Base-by-base conservation (phyloP, 2,113 vertebrate genomes). In the Salvelinus alpinus region DNA sequence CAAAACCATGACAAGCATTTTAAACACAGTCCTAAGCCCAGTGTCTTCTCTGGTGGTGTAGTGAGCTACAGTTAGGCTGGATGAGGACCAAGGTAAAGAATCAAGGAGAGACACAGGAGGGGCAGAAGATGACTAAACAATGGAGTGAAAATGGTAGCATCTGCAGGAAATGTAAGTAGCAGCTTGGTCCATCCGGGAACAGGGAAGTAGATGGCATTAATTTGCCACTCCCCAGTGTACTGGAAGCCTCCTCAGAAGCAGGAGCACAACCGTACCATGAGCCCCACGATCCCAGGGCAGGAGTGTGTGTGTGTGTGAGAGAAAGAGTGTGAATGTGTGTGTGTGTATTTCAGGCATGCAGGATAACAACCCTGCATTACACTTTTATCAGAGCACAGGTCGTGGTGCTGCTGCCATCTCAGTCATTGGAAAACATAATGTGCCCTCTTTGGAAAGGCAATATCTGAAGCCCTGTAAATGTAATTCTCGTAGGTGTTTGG, bases 161-260 rank as follows among this genome's bases (percentile, higher is more conserved):
- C 70, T 76, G 71, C 70, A 51, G 25, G 34, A 62, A 83, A 85
- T 77, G 68, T 62, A 69, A 54, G 78, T 76, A 73, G 9, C 47
- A 81, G 79, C 71, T 83, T 74, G 73, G 74, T 85, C 76, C 74
- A 73, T 86, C 76, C 72, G 75, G 80, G 79, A 73, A 76, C 12
- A 54, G 14, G 16, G 16, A 5, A 4, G 14, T 54, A 74, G 79
- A 70, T 74, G 70, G 74, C 76, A 77, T 83, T 78, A 72, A 66
- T 85, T 79, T 70, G 48, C 62, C 51, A 66, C 22, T 82, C 81
- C 77, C 80, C 25, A 27, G 76, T 78, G 66, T 78, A 38, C 60
- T 59, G 81, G 81, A 74, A 76, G 86, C 67, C 44, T 75, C 73
- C 75, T 74, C 79, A 64, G 72, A 59, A 64, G 64, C 24, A 71